Base-by-base conservation (phyloP, 1,140 invertebrate species). In the Drosophila malerkotliana region DNA sequence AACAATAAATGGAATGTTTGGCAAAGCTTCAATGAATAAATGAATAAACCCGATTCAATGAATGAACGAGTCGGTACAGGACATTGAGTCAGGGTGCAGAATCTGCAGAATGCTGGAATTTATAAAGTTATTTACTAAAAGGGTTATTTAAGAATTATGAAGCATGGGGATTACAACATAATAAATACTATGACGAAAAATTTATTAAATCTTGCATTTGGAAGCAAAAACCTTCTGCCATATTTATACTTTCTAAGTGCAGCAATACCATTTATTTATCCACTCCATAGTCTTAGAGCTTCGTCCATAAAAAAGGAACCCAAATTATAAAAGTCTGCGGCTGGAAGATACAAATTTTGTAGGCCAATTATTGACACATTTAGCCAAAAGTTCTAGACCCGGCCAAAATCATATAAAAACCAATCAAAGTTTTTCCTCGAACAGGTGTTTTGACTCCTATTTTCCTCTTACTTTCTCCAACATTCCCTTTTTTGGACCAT, bases 351-450 rank as follows among this genome's bases (percentile, higher is more conserved):
- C 62, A 39, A 48, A 69, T 32, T 62, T 61, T 81, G 54, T 81
- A 67, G 68, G 60, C 77, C 83, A 87, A 87, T 88, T 79, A 83
- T 87, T 87, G 79, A 69, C 82, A 88, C 79, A 87, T 88, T 88
- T 83, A 62, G 45, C 59, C 37, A 14, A 67, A 73, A 61, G 60
- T 57, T 72, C 67, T 45, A 21, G 52, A 73, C 56, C 54, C 26
- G 28, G 10, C 45, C 41, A 56, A 72, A 79, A 72, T 76, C 82
- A 75, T 82, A 88, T 82, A 87, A 88, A 81, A 87, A 72, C 79
- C 82, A 87, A 87, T 87, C 83, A 88, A 87, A 88, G 71, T 88
- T 87, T 88, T 87, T 87, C 69, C 53, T 78, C 62, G 71, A 79
- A 78, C 83, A 87, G 82, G 82, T 87, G 83, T 79, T 81, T 69